Percentiles rank a stretch among this genome's conserved stretches.
Conservation (phyloP, 2,797 vertebrate species). For the Rhynchonycteris naso region DNA sequence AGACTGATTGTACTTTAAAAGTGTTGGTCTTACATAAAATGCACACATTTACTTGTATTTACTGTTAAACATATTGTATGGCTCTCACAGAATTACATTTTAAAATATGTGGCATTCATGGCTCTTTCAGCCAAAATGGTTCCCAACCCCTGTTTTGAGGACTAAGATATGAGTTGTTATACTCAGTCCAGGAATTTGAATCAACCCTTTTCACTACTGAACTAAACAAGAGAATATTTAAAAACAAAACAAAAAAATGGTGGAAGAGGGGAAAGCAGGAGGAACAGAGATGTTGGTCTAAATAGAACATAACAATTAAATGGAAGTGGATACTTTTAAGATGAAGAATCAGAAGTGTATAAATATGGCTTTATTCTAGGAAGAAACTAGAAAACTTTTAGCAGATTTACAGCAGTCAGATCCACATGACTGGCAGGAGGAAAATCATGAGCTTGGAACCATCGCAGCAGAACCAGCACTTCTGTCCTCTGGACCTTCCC, state of each 20-base stretch:
- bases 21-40: no score
- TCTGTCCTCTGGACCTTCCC: background rate
- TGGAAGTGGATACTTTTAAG: no score
- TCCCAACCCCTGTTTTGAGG: no score
- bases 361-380: background rate
- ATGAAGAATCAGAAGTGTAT: background rate
- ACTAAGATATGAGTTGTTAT: background rate
- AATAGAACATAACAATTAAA: no score
- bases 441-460: background rate
- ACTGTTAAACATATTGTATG: no score
- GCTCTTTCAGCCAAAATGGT: no score
- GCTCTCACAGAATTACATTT: no score
- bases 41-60: no score
- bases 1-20: no score
- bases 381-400: background rate
- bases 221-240: background rate
- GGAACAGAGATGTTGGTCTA: background rate
- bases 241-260: background rate
- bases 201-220: background rate
- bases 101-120: no score
- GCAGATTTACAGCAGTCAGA: background rate
- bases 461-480: background rate
- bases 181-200: background rate
- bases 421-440: background rate
- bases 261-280: no score